These are phyloP conservation scores for Harmothoe impar DNA, from an alignment of 2,888 invertebrate genomes.

Conservation along the genomic window DNA sequence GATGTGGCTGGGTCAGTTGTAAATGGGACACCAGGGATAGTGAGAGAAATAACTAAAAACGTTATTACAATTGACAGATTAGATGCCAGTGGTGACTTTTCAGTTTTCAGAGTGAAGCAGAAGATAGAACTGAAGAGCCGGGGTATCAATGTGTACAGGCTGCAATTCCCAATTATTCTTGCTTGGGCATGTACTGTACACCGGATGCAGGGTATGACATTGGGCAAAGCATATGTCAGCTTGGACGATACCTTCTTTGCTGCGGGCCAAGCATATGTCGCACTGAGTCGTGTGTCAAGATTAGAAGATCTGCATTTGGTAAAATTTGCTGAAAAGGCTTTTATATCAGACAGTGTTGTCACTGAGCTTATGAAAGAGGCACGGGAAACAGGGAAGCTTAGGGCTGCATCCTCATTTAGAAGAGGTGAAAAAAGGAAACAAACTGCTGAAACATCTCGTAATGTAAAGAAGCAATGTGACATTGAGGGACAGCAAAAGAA, in stretches of 20 bases:
- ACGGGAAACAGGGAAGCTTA: neutral
- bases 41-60: neutral
- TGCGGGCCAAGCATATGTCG: neutral
- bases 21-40: conserved; percentile 3
- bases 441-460: neutral
- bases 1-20: too few species aligned
- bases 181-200: conserved; percentile 34
- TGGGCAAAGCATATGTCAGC: neutral
- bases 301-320: conserved; percentile 14
- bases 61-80: neutral
- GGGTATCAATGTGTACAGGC: neutral
- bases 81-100: neutral
- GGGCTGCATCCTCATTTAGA: neutral
- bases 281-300: neutral
- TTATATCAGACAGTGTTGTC: neutral
- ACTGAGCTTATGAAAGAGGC: neutral
- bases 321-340: neutral
- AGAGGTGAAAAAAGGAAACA: neutral
- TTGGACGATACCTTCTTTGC: conserved; percentile 45
- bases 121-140: neutral
- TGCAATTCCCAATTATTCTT: conserved; percentile 28
- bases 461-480: neutral
- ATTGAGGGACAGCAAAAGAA: neutral
- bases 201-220: conserved; percentile 22
- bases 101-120: conserved; percentile 5